Conservation (phyloP, 2,888 invertebrate species). For the Bellardia bayeri region DNA sequence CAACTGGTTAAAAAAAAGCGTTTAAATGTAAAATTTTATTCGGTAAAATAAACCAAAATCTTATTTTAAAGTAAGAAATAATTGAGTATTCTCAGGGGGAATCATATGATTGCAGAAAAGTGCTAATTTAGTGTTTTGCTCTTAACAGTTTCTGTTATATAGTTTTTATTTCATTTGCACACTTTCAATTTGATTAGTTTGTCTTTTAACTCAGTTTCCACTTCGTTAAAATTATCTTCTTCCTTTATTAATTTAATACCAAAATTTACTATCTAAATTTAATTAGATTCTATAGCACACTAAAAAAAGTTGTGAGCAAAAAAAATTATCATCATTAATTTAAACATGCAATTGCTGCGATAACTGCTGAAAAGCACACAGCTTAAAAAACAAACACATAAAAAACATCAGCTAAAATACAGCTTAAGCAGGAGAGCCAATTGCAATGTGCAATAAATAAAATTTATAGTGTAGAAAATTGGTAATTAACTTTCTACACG, state of each 20-base stretch:
- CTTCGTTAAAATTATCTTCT: slow-evolving; percentile 1
- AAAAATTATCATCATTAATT: slow-evolving; percentile 61
- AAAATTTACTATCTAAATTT: slow-evolving; percentile 35
- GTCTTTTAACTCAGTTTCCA: background rate
- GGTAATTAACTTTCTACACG: slow-evolving; percentile 77
- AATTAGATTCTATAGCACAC: slow-evolving; percentile 45
- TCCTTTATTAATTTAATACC: slow-evolving; percentile 17
- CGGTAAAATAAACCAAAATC: too few species aligned
- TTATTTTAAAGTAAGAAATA: too few species aligned
- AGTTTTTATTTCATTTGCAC: too few species aligned
- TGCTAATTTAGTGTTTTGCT: too few species aligned
- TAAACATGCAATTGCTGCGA: slow-evolving; percentile 68
- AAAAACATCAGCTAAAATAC: slow-evolving; percentile 23
- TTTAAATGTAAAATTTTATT: too few species aligned
- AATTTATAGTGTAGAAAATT: slow-evolving; percentile 81
- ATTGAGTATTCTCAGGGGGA: too few species aligned
- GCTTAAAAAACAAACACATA: background rate
- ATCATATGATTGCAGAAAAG: too few species aligned
- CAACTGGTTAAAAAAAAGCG: background rate
- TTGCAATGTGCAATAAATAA: slow-evolving; percentile 77
- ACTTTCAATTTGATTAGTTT: background rate
- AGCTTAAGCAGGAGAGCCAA: slow-evolving; percentile 45
- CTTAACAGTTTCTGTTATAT: too few species aligned
- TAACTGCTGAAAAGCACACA: slow-evolving; percentile 40
- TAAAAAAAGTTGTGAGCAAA: slow-evolving; percentile 6